Conservation (phyloP, 2,113 vertebrate species). For the Cyprinodon variegatus region DNA sequence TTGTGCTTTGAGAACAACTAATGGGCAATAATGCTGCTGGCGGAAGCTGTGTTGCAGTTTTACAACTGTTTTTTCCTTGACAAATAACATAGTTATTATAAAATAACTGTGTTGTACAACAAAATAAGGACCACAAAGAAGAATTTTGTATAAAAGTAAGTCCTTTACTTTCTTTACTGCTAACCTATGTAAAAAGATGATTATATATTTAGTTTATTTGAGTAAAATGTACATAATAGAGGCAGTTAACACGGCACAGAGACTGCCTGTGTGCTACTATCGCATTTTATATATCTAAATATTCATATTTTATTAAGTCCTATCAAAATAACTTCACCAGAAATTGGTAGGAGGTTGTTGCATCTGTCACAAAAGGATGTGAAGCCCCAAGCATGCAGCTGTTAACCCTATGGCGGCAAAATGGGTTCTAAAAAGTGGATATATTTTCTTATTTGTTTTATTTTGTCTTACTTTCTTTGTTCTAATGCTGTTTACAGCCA, state of each 20-base stretch:
- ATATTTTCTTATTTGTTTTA: not conserved
- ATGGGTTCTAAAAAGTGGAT: not conserved
- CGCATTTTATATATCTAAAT: slow-evolving; percentile 5
- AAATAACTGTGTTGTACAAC: not conserved
- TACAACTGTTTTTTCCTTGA: not conserved
- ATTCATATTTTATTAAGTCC: not conserved
- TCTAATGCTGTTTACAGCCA: not conserved
- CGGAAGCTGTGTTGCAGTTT: not conserved
- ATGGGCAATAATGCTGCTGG: not conserved
- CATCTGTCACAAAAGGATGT: not conserved
- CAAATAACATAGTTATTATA: not conserved
- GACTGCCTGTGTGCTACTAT: not conserved
- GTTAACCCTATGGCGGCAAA: not conserved
- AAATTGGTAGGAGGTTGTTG: not conserved
- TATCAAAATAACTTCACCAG: not conserved
- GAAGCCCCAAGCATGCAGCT: not conserved
- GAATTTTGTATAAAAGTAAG: not conserved
- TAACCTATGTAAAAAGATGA: not conserved
- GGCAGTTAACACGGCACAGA: not conserved
- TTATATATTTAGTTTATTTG: not conserved
- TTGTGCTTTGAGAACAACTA: not conserved
- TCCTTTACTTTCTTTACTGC: not conserved
- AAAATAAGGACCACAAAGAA: not conserved
- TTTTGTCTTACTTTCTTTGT: not conserved
- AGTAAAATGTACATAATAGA: not conserved